A percentile compares a stretch with the other conserved stretches of the same genome.
These are phyloP conservation scores for Amphipyra berbera DNA, from an alignment of 2,888 invertebrate genomes.

Conservation along the genomic window DNA sequence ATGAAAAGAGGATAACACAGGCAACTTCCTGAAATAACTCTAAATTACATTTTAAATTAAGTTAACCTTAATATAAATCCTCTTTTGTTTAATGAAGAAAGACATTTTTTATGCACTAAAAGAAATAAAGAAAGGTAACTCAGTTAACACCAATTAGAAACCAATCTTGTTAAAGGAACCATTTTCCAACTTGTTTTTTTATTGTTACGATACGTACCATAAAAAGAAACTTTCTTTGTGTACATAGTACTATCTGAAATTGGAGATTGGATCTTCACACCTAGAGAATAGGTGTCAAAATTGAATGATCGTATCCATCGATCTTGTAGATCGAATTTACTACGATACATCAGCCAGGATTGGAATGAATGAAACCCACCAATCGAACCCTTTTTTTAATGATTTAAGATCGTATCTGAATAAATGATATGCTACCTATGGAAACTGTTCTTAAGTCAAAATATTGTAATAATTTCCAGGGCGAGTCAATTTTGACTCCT, in stretches of 20 bases:
- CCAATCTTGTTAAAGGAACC: slow-evolving; percentile 35
- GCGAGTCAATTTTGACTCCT: too few relatives aligned
- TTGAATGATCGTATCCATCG: slow-evolving; percentile 47
- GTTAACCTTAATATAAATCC: too few relatives aligned
- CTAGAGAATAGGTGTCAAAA: slow-evolving; percentile 45
- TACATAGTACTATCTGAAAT: slow-evolving; percentile 16
- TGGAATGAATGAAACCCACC: slow-evolving; percentile 45
- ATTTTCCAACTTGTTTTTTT: slow-evolving; percentile 39
- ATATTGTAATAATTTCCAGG: too few relatives aligned
- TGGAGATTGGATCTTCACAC: slow-evolving; percentile 20
- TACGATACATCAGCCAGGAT: slow-evolving; percentile 47
- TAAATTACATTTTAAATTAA: too few relatives aligned
- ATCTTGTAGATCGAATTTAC: slow-evolving; percentile 42
- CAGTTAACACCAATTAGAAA: slow-evolving; percentile 41
- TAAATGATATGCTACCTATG: slow-evolving; percentile 24
- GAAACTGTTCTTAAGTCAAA: too few relatives aligned
- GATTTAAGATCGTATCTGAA: slow-evolving; percentile 32
- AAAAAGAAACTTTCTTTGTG: slow-evolving; percentile 16
- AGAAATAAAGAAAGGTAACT: slow-evolving; percentile 11
- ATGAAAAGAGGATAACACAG: too few relatives aligned
- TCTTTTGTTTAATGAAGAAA: too few relatives aligned
- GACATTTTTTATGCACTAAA: too few relatives aligned
- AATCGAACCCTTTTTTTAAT: slow-evolving; percentile 49
- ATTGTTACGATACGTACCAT: slow-evolving; percentile 29
- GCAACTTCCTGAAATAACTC: too few relatives aligned